Conservation (phyloP, 2,113 vertebrate genomes). For the Naja naja region DNA sequence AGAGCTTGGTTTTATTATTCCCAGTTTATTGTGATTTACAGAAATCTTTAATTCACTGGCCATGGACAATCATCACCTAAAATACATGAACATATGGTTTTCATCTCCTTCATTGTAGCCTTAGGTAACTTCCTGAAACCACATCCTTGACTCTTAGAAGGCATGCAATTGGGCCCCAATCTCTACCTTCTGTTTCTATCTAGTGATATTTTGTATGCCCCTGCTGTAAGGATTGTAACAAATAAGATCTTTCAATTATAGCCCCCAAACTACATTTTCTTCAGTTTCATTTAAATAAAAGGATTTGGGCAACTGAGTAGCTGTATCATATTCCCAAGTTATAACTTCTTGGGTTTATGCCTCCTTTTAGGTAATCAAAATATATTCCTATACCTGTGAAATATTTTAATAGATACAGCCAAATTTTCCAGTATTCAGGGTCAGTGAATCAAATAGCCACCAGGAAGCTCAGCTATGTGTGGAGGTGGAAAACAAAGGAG, state of each 20-base stretch:
- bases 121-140: slow-evolving; percentile 37
- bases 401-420: neutral
- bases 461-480: neutral
- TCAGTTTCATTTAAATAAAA: neutral
- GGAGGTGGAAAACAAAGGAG: too few species aligned
- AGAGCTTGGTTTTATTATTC: slow-evolving; percentile 18
- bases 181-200: slow-evolving; percentile 28
- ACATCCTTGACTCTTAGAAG: slow-evolving; percentile 29
- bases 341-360: neutral
- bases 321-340: neutral
- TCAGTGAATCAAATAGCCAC: neutral
- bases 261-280: neutral
- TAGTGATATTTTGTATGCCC: slow-evolving; percentile 5
- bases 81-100: slow-evolving; percentile 24
- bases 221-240: slow-evolving; percentile 11
- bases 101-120: slow-evolving; percentile 32
- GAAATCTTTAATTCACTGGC: slow-evolving; percentile 21
- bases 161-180: slow-evolving; percentile 1
- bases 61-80: slow-evolving; percentile 30
- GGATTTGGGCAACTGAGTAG: neutral
- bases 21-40: slow-evolving; percentile 18
- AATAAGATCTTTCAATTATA: slow-evolving; percentile 3
- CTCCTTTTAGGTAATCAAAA: neutral
- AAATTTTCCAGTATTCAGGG: neutral
- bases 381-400: neutral